Evolutionary conservation across 2,888 invertebrate genomes (phyloP), one percentile per base, ranked within the genome.

Genomic region (Biston betularia): DNA sequence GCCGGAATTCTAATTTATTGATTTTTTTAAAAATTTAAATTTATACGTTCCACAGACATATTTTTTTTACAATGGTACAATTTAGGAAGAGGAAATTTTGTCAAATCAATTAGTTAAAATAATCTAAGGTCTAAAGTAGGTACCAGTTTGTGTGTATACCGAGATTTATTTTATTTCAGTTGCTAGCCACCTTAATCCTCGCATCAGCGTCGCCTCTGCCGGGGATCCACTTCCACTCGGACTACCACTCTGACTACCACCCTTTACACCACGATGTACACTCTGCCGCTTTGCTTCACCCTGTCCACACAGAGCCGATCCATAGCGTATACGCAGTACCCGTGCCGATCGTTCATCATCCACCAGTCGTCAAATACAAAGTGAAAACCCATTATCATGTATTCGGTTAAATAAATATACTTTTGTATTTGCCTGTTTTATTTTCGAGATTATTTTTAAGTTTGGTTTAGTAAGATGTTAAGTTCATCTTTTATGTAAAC

Each of bases 371-470:
- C 63, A 83, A 85, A 58, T 84, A 84, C 54, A 85, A 86, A 71
- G 81, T 85, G 35, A 86, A 86, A 61, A 79, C 79, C 3, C 79
- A 81, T 71, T 84, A 85, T 58, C 83, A 83, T 77, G 48, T 81
- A 5, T 80, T 80, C 65, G 81, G 83, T 11, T 66, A 3, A 80
- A 80, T 79, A 81, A 79, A 81, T 76, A 65, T 56, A 7, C 12
- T 54, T 55, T 58, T 50, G 7, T 50, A 33, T 50, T 53, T 49
- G 45, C 60, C 65, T 67, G n/a, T 45, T 45, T 45, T 45, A n/a
- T 44, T 45, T 45, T 45, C 14, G 14, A 45, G 8, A 9, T 38
- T 38, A 38, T 6, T 38, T 9, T 9, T 38, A 38, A 38, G 38
- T 38, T 1, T 24, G 1, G 24, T 38, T 38, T 38, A 38, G 6